Evolutionary conservation across 2,113 vertebrate species (phyloP), one percentile per base, ranked within the genome.

Genomic region (Gasterosteus aculeatus): DNA sequence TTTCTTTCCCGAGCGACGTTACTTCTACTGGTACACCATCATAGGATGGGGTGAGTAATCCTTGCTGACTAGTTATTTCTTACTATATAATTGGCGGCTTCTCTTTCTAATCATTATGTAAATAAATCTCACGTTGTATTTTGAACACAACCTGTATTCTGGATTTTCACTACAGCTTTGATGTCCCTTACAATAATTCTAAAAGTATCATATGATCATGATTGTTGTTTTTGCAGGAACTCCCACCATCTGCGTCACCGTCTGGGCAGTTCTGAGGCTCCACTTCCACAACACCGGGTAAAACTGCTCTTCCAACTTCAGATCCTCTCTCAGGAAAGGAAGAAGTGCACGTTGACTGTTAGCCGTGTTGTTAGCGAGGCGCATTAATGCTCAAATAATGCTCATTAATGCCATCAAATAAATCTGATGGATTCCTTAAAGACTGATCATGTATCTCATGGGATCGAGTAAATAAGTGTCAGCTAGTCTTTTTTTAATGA

Each of bases 1-100:
- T 11, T 99, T 99, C 91, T 99, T 99, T 69, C 98, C 98, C 0
- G 98, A 99, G 87, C 95, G 97, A 77, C 95, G 96, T 72, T 99
- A 99, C 81, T 99, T 99, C 93, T 99, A 97, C 93, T 99, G 97
- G 97, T 95, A 95, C 90, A 95, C 93, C 76, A 92, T 95, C 19
- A 89, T 95, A 8, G 94, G 94, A 19, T 95, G 94, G 94, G 94
- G 94, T 95, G 75, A 84, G 93, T 71, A 33, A 33, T 1, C 33
- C 5, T 33, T 33, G 3, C 33, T 33, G 33, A 5, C 3, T 33
- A 33, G 33, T 33, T 33, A 26, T 26, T 26, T 26, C 22, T 26
- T 26, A 26, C 22, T 33, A 3, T 33, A 33, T 33, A 1, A 33
- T 4, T 33, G 33, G 33, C 22, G 22, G 22, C 22, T 26, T 33